Conservation (phyloP, 2,797 vertebrate species). For the Pseudomugil gertrudae region DNA sequence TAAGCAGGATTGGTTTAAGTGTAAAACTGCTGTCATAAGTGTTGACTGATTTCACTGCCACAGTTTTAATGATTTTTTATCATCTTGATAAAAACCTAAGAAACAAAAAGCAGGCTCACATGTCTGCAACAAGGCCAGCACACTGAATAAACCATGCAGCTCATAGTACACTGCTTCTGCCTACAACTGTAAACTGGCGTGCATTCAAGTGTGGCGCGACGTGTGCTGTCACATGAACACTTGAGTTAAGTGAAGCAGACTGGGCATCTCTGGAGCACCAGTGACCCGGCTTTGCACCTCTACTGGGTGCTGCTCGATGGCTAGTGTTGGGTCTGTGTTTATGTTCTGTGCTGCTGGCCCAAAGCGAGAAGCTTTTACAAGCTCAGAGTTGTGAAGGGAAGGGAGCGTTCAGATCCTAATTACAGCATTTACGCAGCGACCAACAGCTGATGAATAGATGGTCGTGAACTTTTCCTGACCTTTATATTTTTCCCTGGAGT, state of each 20-base stretch:
- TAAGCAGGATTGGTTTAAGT: not conserved
- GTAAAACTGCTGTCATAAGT: not conserved
- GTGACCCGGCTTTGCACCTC: conserved; percentile 41
- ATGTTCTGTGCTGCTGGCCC: conserved; percentile 2
- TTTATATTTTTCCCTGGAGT: not conserved
- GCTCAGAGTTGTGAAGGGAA: not conserved
- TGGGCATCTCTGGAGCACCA: conserved; percentile 38
- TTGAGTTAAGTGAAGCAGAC: conserved; percentile 40
- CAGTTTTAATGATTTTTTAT: too few relatives aligned
- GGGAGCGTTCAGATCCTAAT: not conserved
- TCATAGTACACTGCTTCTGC: conserved; percentile 1
- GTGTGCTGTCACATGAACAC: conserved; percentile 46
- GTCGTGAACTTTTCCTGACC: conserved; percentile 26
- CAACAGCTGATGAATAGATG: not conserved
- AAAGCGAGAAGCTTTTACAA: conserved; percentile 21
- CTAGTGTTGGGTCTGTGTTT: conserved; percentile 32
- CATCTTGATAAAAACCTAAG: too few relatives aligned
- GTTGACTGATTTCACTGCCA: too few relatives aligned
- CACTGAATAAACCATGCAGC: conserved; percentile 4
- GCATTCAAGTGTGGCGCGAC: conserved; percentile 24
- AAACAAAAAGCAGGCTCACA: not conserved
- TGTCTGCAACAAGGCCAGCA: not conserved
- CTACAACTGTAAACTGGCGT: conserved; percentile 1
- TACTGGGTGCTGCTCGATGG: conserved; percentile 21
- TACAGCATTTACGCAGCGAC: not conserved